A percentile compares a stretch with the other conserved stretches of the same genome.
phyloP scores from a whole-genome alignment of 1,140 invertebrate genomes.

The Eriocheir sinensis region DNA sequence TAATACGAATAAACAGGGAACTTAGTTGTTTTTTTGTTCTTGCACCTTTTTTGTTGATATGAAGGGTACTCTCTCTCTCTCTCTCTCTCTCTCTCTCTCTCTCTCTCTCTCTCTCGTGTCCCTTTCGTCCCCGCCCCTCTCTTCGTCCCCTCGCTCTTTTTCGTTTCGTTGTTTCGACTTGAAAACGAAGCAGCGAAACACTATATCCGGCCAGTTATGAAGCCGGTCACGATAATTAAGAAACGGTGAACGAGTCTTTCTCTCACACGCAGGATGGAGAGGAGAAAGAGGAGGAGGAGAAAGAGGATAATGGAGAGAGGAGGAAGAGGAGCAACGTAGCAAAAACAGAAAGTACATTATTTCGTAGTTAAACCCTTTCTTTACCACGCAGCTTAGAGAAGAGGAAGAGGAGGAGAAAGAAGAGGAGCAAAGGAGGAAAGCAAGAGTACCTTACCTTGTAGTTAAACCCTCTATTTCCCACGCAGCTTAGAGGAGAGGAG shows the following conservation, averaged over 20 bases:
- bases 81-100: not conserved
- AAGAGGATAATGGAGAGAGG: not conserved
- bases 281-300: not conserved
- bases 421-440: not conserved
- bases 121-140: not conserved
- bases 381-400: no score
- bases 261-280: not conserved
- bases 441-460: no score
- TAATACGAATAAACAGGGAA: no score
- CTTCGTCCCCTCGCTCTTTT: not conserved
- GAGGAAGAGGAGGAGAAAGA: not conserved
- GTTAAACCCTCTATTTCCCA: no score
- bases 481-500: not conserved
- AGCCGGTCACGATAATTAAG: not conserved
- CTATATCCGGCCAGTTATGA: not conserved
- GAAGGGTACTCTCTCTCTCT: not conserved
- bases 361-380: no score
- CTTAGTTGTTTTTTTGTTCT: no score
- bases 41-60: no score
- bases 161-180: not conserved
- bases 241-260: not conserved
- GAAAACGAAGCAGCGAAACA: not conserved
- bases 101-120: not conserved
- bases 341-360: no score
- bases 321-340: not conserved